Evolutionary conservation across 2,113 vertebrate genomes (phyloP).

Genomic region (Thalassarche chlororhynchos): DNA sequence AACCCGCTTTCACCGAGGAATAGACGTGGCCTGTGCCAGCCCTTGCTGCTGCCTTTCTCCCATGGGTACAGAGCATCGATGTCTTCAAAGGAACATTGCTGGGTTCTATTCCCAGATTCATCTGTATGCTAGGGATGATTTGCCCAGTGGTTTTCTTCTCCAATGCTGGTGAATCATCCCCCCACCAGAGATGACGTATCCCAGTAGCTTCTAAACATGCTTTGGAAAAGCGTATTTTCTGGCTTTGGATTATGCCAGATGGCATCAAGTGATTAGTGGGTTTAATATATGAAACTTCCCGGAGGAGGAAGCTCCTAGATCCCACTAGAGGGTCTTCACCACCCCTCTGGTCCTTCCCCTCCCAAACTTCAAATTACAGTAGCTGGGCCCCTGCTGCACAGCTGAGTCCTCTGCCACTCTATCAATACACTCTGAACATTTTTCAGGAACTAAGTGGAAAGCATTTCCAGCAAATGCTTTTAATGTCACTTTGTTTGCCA

Average conservation of each 20-base stretch:
- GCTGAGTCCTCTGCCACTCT: not conserved
- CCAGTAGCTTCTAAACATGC: constrained; percentile 10
- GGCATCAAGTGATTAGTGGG: constrained; percentile 17
- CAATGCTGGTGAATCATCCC: not conserved
- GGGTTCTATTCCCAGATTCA: not conserved
- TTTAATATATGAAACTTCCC: constrained; percentile 47
- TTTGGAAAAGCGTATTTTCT: not conserved
- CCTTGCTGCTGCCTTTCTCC: not conserved
- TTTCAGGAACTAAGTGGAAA: constrained; percentile 56
- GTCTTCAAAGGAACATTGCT: not conserved
- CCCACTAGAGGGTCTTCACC: not conserved
- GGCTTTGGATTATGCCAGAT: constrained; percentile 15
- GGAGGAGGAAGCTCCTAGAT: not conserved
- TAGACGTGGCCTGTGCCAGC: not conserved
- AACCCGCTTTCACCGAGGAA: not conserved
- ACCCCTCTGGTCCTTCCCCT: not conserved
- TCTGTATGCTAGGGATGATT: constrained; percentile 27
- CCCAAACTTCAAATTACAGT: constrained; percentile 24
- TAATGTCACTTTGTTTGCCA: constrained; percentile 67
- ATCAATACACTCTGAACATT: constrained; percentile 8
- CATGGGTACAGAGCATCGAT: rapidly evolving
- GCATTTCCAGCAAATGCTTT: constrained; percentile 73
- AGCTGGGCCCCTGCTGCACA: not conserved
- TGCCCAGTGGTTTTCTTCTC: constrained; percentile 3
- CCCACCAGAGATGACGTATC: not conserved